Percentiles rank a stretch among this genome's conserved stretches.
Evolutionary conservation across 2,797 vertebrate species (phyloP).

Genomic region (Gouania willdenowi): DNA sequence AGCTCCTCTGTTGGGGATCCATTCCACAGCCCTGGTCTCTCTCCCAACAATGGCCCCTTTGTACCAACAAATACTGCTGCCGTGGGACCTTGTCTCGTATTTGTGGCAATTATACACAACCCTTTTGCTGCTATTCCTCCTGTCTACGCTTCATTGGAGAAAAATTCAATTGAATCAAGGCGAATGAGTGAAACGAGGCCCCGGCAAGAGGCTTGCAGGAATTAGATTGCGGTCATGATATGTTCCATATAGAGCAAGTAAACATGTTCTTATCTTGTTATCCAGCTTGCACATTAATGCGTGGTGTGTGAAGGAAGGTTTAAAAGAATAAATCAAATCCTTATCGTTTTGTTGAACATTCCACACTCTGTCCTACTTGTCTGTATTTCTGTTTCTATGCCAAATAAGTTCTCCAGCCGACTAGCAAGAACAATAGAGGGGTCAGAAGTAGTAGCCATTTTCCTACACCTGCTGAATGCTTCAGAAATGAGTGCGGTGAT

Average conservation of each 20-base stretch:
- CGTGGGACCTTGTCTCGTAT: conserved; percentile 43
- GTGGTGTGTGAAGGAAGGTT: conserved; percentile 51
- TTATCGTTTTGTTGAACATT: conserved; percentile 62
- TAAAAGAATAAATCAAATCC: conserved; percentile 61
- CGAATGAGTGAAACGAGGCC: conserved; percentile 45
- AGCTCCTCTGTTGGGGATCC: conserved; percentile 57
- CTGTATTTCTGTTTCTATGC: conserved; percentile 50
- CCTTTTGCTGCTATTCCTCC: conserved; percentile 33
- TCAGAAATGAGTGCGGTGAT: conserved; percentile 58
- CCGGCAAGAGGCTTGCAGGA: conserved; percentile 62
- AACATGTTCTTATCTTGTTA: conserved; percentile 78
- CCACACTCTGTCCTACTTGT: conserved; percentile 51
- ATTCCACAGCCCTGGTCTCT: conserved; percentile 54
- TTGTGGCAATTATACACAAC: conserved; percentile 47
- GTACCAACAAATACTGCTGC: conserved; percentile 42
- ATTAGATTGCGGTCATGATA: conserved; percentile 72
- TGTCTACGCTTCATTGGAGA: conserved; percentile 40
- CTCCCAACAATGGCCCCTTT: conserved; percentile 59
- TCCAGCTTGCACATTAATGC: conserved; percentile 73
- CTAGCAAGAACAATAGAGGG: conserved; percentile 47
- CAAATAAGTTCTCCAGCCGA: conserved; percentile 24
- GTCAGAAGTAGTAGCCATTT: conserved; percentile 57
- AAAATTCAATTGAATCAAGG: conserved; percentile 51
- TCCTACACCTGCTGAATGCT: conserved; percentile 56
- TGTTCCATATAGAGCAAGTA: conserved; percentile 69